phyloP scores from a whole-genome alignment of 2,113 vertebrate species.

The Etheostoma spectabile region DNA sequence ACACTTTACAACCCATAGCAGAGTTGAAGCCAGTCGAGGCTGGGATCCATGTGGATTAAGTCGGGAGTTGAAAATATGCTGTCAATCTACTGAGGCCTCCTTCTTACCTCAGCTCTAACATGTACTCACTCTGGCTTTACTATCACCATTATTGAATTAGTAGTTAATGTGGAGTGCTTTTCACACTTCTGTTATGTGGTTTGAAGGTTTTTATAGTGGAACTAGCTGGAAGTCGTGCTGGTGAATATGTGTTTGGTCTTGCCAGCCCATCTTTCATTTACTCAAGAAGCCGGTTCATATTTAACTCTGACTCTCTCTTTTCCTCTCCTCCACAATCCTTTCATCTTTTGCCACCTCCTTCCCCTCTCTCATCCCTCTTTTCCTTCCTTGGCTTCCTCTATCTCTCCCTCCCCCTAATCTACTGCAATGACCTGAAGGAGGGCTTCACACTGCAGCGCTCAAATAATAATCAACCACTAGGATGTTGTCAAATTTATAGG shows the following conservation, averaged over 20 bases:
- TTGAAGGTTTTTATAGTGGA: constrained; percentile 40
- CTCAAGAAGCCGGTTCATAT: constrained; percentile 47
- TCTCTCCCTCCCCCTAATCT: constrained; percentile 68
- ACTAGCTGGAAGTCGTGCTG: constrained; percentile 35
- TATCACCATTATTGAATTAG: constrained; percentile 42
- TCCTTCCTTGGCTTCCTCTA: constrained; percentile 51
- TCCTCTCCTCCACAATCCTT: constrained; percentile 31
- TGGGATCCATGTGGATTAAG: constrained; percentile 65
- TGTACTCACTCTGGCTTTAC: constrained; percentile 49
- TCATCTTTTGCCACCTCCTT: constrained; percentile 41
- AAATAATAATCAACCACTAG: constrained; percentile 84
- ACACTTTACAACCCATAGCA: constrained; percentile 46
- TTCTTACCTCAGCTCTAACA: constrained; percentile 47
- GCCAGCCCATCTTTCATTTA: constrained; percentile 56
- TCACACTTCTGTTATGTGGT: constrained; percentile 28
- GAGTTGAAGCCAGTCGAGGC: constrained; percentile 43
- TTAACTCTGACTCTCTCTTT: constrained; percentile 17
- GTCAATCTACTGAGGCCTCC: constrained; percentile 48
- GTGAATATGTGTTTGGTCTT: constrained; percentile 38
- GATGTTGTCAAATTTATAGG: constrained; percentile 85
- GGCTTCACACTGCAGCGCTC: constrained; percentile 75
- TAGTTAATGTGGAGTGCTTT: constrained; percentile 47
- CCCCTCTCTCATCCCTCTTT: constrained; percentile 50
- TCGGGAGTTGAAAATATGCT: constrained; percentile 55
- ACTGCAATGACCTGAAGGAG: constrained; percentile 79